phyloP scores from a whole-genome alignment of 2,888 invertebrate genomes.

The Isoperla grammatica region DNA sequence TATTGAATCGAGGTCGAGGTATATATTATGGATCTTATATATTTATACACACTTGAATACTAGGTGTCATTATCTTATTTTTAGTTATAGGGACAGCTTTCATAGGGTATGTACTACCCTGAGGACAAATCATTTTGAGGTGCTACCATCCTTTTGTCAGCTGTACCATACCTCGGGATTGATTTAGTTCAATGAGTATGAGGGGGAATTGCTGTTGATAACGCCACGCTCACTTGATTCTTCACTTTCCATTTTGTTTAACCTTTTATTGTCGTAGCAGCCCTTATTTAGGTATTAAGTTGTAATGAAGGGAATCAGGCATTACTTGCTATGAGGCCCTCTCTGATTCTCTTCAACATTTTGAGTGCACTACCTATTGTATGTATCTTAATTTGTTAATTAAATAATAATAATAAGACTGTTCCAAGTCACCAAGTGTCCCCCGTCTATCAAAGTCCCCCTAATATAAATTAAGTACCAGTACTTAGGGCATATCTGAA shows the following conservation, averaged over 20 bases:
- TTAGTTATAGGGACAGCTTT: slow-evolving; percentile 66
- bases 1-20: too few relatives aligned
- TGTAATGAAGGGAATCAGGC: too few relatives aligned
- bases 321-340: too few relatives aligned
- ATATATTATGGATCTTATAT: slow-evolving; percentile 49
- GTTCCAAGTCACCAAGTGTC: too few relatives aligned
- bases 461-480: too few relatives aligned
- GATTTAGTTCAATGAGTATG: slow-evolving; percentile 64
- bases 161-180: slow-evolving; percentile 62
- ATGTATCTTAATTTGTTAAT: too few relatives aligned
- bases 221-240: slow-evolving; percentile 68
- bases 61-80: slow-evolving; percentile 61
- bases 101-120: slow-evolving; percentile 62
- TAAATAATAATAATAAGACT: too few relatives aligned
- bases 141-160: slow-evolving; percentile 71
- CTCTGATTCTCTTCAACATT: too few relatives aligned
- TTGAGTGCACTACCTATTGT: too few relatives aligned
- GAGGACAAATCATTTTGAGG: slow-evolving; percentile 79
- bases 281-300: too few relatives aligned
- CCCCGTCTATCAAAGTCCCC: too few relatives aligned
- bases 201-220: slow-evolving; percentile 69
- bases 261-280: slow-evolving; percentile 61
- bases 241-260: slow-evolving; percentile 70
- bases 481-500: too few relatives aligned
- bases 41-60: slow-evolving; percentile 55